Percentiles rank a stretch among this genome's conserved stretches.
phyloP scores from a whole-genome alignment of 2,888 invertebrate species.

The Mythimna ferrago region DNA sequence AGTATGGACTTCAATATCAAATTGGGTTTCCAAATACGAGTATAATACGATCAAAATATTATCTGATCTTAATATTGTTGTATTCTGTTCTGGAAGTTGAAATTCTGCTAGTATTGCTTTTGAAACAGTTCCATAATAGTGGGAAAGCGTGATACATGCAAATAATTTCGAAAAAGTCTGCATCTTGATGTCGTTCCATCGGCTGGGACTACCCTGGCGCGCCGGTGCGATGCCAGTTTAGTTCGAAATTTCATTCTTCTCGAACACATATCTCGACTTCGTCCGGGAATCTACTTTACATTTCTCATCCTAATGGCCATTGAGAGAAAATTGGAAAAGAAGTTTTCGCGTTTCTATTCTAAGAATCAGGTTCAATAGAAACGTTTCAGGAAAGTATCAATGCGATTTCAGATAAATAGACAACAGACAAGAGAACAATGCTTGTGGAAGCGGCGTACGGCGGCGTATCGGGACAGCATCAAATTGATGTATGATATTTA shows the following conservation, averaged over 20 bases:
- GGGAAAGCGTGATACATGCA: conserved; percentile 70
- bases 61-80: conserved; percentile 17
- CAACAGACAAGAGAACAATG: conserved; percentile 66
- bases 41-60: conserved; percentile 23
- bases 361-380: conserved; percentile 74
- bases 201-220: conserved; percentile 66
- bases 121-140: conserved; percentile 46
- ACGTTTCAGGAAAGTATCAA: conserved; percentile 75
- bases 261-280: conserved; percentile 89
- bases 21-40: conserved; percentile 20
- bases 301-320: conserved; percentile 91
- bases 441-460: conserved; percentile 53
- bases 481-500: conserved; percentile 48
- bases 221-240: conserved; percentile 79
- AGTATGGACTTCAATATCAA: conserved; percentile 10
- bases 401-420: conserved; percentile 72
- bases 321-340: conserved; percentile 90
- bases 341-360: conserved; percentile 85
- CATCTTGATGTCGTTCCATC: conserved; percentile 72
- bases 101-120: conserved; percentile 8
- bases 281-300: conserved; percentile 89
- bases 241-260: conserved; percentile 89
- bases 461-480: conserved; percentile 56
- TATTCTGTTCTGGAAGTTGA: not conserved
- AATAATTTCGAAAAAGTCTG: conserved; percentile 74